Evolutionary conservation across 2,888 invertebrate genomes (phyloP).

Genomic region (Colletes collaris): DNA sequence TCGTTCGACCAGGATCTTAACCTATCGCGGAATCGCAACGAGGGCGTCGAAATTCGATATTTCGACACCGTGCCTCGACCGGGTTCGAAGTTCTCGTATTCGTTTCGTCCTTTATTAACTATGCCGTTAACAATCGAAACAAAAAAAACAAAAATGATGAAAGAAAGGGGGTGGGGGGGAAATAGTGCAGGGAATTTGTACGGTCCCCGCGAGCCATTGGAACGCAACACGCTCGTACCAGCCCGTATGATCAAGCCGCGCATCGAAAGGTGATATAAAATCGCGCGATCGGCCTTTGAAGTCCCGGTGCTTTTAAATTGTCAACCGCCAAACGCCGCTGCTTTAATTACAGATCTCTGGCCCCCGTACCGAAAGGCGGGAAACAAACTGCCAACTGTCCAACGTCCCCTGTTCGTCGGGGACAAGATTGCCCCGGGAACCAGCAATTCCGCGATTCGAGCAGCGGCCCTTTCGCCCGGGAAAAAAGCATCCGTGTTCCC

Average conservation of each 20-base stretch:
- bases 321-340: constrained; percentile 57
- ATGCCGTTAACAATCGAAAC: neutral
- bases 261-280: constrained; percentile 47
- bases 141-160: neutral
- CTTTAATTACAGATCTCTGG: constrained; percentile 66
- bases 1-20: too few relatives aligned
- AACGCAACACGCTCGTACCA: neutral
- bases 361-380: constrained; percentile 31
- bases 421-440: constrained; percentile 40
- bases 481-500: neutral
- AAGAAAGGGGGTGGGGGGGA: neutral
- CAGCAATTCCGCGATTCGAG: constrained; percentile 59
- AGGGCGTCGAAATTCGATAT: constrained; percentile 4
- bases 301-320: constrained; percentile 56
- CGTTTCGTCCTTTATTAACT: constrained; percentile 29
- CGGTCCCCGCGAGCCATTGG: neutral
- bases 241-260: neutral
- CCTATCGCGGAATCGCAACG: too few relatives aligned
- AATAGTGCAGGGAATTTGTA: constrained; percentile 1
- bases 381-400: constrained; percentile 54
- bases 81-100: neutral
- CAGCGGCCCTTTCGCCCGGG: constrained; percentile 25
- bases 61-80: constrained; percentile 3
- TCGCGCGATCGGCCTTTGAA: constrained; percentile 59
- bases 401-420: neutral